phyloP scores from a whole-genome alignment of 2,113 vertebrate genomes.

The Sinocyclocheilus rhinocerous region DNA sequence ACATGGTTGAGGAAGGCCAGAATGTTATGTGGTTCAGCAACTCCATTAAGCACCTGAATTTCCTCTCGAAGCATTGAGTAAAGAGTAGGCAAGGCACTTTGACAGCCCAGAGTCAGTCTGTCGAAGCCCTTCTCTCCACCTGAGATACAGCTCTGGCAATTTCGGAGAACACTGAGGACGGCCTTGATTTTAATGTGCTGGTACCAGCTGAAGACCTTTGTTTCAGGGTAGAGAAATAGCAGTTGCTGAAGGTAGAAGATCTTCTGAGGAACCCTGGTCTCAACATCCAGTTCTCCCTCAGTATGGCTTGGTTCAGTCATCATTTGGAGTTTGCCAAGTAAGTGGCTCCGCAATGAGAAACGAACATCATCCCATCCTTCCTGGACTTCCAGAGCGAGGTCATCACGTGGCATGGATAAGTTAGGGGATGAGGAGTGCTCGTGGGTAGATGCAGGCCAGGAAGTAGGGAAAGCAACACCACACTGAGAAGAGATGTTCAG shows the following conservation, averaged over 20 bases:
- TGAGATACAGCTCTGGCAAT: constrained; percentile 70
- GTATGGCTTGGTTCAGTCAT: background rate
- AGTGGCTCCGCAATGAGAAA: constrained; percentile 82
- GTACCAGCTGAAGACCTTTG: constrained; percentile 85
- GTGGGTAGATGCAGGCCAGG: constrained; percentile 59
- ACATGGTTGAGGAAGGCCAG: constrained; percentile 86
- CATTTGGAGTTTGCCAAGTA: constrained; percentile 76
- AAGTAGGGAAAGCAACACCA: constrained; percentile 81
- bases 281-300: background rate
- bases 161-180: constrained; percentile 75
- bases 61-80: constrained; percentile 84
- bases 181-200: constrained; percentile 81
- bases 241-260: constrained; percentile 81
- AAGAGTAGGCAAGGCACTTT: constrained; percentile 73
- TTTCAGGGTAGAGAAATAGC: constrained; percentile 87
- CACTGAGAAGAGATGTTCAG: constrained; percentile 84
- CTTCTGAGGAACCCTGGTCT: constrained; percentile 72
- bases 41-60: constrained; percentile 78
- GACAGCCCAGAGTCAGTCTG: constrained; percentile 73
- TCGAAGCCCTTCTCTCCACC: constrained; percentile 82
- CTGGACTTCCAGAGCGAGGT: constrained; percentile 78
- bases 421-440: constrained; percentile 71
- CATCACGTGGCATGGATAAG: constrained; percentile 83
- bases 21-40: constrained; percentile 75
- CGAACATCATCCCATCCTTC: constrained; percentile 88